A percentile compares a stretch with the other conserved stretches of the same genome.
These are phyloP conservation scores for Onychorhynchus coronatus DNA, from an alignment of 2,113 vertebrate species.

Conservation along the genomic window DNA sequence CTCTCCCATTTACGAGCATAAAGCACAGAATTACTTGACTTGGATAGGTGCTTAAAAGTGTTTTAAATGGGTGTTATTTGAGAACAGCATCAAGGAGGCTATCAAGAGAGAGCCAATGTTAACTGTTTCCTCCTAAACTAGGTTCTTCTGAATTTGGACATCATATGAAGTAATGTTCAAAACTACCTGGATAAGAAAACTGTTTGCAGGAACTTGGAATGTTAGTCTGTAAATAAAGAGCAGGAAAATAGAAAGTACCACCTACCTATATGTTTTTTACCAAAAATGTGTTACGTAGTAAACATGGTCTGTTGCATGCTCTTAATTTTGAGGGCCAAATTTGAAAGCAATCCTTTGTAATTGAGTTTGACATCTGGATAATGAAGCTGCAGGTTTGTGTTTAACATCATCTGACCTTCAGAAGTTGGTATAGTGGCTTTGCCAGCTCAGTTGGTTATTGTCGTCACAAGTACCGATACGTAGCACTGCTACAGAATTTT, in stretches of 20 bases:
- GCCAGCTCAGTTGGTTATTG: background rate
- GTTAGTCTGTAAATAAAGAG: background rate
- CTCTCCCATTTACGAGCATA: background rate
- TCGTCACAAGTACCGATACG: background rate
- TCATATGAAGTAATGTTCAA: background rate
- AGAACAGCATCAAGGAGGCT: background rate
- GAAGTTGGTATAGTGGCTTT: background rate
- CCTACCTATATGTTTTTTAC: background rate
- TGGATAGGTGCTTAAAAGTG: background rate
- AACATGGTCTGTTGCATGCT: background rate
- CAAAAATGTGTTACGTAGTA: background rate
- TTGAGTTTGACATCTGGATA: background rate
- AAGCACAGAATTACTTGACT: background rate
- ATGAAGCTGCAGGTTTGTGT: background rate
- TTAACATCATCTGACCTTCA: background rate
- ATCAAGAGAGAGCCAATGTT: background rate
- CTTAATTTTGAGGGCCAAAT: background rate
- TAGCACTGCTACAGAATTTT: background rate
- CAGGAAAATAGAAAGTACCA: background rate
- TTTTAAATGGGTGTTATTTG: background rate
- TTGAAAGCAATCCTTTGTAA: background rate
- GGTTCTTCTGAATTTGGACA: background rate
- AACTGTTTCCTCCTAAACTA: background rate
- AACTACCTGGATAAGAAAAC: background rate
- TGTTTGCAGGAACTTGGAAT: background rate